Conservation (phyloP, 2,888 invertebrate genomes). For the Malthinus seriepunctatus region DNA sequence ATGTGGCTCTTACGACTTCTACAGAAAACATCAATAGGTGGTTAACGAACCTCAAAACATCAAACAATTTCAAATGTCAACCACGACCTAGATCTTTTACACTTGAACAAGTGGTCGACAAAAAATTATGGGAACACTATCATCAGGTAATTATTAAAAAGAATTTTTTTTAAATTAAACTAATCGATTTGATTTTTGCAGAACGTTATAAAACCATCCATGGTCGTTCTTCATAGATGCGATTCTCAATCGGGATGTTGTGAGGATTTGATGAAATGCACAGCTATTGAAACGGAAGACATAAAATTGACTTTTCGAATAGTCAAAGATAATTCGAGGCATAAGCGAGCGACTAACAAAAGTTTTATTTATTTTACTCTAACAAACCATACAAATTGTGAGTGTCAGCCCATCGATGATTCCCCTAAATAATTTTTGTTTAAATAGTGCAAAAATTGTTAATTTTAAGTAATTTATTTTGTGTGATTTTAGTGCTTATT, state of each 20-base stretch:
- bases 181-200: too few species aligned
- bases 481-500: too few species aligned
- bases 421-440: neutral
- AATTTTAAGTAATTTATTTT: too few species aligned
- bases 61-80: too few species aligned
- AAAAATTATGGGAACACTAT: neutral
- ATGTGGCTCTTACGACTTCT: neutral
- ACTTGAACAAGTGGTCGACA: conserved; percentile 13
- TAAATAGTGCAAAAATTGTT: too few species aligned
- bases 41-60: too few species aligned
- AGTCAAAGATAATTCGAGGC: conserved; percentile 11
- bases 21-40: too few species aligned
- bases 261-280: conserved; percentile 40
- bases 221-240: conserved; percentile 48
- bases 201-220: conserved; percentile 37
- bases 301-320: conserved; percentile 49
- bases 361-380: neutral
- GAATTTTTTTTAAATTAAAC: too few species aligned
- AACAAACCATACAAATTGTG: neutral
- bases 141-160: too few species aligned
- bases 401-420: neutral
- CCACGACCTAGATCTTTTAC: conserved; percentile 19
- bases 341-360: neutral
- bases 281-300: conserved; percentile 42
- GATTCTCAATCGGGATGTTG: conserved; percentile 47